Conservation (phyloP, 2,113 vertebrate genomes). For the Perca fluviatilis region DNA sequence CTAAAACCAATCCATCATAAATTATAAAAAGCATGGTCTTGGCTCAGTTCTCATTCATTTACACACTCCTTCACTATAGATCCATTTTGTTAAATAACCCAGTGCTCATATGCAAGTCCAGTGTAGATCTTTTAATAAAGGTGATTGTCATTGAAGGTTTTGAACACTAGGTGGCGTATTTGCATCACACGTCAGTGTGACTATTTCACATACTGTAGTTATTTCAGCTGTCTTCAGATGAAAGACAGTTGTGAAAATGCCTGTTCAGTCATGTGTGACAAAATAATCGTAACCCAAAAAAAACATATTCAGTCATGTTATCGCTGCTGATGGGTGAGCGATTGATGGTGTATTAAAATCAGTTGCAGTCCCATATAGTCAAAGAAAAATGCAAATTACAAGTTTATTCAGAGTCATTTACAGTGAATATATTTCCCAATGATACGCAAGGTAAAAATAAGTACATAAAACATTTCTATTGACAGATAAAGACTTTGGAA, state of each 20-base stretch:
- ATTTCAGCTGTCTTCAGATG: background rate
- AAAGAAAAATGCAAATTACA: constrained; percentile 64
- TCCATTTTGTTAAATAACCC: background rate
- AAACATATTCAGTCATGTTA: background rate
- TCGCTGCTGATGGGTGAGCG: background rate
- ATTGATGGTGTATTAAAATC: background rate
- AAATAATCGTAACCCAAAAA: background rate
- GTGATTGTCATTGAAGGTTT: background rate
- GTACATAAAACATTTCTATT: constrained; percentile 76
- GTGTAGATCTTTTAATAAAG: background rate
- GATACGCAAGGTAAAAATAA: constrained; percentile 77
- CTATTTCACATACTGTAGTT: no score
- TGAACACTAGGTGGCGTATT: constrained; percentile 45
- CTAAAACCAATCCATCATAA: background rate
- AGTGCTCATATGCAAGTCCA: background rate
- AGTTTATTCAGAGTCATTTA: constrained; percentile 74
- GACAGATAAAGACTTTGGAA: constrained; percentile 76
- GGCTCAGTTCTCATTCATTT: background rate
- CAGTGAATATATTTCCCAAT: constrained; percentile 73
- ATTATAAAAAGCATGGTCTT: background rate
- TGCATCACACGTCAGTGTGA: background rate
- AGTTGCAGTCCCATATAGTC: constrained; percentile 11
- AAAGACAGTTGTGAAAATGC: background rate
- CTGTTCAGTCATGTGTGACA: background rate
- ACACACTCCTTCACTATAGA: background rate